phyloP scores from a whole-genome alignment of 1,140 invertebrate species.

The Drosophila pseudoananassae region DNA sequence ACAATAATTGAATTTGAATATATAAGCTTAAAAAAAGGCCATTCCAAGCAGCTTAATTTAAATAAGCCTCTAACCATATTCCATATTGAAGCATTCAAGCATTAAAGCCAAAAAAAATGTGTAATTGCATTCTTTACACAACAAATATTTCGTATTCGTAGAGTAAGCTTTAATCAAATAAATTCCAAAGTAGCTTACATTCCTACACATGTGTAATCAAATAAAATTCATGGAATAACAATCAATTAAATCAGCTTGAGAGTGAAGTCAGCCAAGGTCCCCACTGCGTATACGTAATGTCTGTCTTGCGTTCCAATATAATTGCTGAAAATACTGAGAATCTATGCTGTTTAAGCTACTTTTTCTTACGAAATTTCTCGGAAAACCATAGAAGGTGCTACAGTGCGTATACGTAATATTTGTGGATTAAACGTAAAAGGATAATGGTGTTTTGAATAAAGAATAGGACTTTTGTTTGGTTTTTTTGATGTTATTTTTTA shows the following conservation, averaged over 20 bases:
- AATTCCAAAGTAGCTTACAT: background rate
- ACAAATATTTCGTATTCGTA: too few relatives aligned
- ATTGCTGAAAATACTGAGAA: background rate
- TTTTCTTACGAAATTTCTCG: background rate
- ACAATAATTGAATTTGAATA: too few relatives aligned
- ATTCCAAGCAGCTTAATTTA: too few relatives aligned
- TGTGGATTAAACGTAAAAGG: background rate
- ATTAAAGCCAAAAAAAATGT: too few relatives aligned
- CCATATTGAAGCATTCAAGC: too few relatives aligned
- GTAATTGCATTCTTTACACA: too few relatives aligned
- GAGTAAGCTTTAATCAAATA: background rate
- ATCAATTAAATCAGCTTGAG: background rate
- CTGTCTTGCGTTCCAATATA: too few relatives aligned
- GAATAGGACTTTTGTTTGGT: too few relatives aligned
- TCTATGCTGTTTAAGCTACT: background rate
- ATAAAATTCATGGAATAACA: background rate
- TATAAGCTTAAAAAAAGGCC: too few relatives aligned
- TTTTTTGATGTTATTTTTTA: too few relatives aligned
- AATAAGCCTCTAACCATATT: too few relatives aligned
- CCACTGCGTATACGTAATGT: background rate
- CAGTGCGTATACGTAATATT: constrained; percentile 1
- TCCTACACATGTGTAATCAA: background rate
- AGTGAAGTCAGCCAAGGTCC: background rate
- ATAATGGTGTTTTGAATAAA: background rate
- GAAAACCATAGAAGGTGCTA: background rate